A percentile compares a stretch with the other conserved stretches of the same genome.
Evolutionary conservation across 2,797 vertebrate genomes (phyloP).

Genomic region (Lepus townsendii): DNA sequence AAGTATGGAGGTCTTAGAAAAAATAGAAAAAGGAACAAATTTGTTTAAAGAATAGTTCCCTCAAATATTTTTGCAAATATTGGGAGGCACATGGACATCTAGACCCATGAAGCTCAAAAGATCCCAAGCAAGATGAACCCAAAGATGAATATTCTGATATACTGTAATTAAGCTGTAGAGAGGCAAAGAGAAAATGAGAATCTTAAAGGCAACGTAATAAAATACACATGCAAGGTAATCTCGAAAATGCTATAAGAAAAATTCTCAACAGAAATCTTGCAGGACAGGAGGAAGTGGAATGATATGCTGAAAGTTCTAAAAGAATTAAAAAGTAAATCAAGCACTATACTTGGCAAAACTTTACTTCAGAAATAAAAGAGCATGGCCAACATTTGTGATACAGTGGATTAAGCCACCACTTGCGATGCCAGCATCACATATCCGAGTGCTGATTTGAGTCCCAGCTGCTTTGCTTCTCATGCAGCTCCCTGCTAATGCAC

Average conservation of each 20-base stretch:
- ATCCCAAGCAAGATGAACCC: neutral
- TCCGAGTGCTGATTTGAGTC: too few species aligned
- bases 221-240: neutral
- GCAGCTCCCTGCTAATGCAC: too few species aligned
- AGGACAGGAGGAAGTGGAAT: neutral
- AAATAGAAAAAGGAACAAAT: neutral
- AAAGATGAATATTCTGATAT: neutral
- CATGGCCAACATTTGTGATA: too few species aligned
- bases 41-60: neutral
- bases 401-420: too few species aligned
- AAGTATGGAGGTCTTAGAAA: neutral
- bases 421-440: too few species aligned
- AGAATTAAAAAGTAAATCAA: neutral
- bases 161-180: neutral
- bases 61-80: neutral
- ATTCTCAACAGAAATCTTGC: neutral
- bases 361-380: neutral
- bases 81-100: neutral
- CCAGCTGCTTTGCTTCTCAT: too few species aligned
- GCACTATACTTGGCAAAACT: neutral
- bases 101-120: neutral
- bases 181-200: neutral
- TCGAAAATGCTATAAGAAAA: neutral
- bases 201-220: neutral
- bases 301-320: neutral